Conservation (phyloP, 2,888 invertebrate species). For the Microplitis deprimator region DNA sequence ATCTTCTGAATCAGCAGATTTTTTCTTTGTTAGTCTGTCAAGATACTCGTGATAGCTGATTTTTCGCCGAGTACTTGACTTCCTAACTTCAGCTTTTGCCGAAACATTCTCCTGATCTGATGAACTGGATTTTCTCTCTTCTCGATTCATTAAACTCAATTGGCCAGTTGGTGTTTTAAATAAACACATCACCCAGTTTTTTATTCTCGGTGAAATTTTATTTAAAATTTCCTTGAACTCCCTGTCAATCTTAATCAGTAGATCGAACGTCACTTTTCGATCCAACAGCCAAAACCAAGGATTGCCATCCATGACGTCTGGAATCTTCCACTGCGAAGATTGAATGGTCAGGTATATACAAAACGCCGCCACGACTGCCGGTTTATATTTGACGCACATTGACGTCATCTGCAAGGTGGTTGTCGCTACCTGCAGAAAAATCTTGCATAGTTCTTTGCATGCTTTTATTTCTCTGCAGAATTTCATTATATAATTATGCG, state of each 20-base stretch:
- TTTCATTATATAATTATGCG: not conserved
- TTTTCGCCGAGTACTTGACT: not conserved
- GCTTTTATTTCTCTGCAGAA: not conserved
- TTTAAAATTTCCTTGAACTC: not conserved
- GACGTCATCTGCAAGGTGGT: not conserved
- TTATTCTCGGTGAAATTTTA: not conserved
- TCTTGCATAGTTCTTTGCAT: not conserved
- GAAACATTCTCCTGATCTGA: not conserved
- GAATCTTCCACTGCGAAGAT: not conserved
- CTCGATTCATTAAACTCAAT: no score
- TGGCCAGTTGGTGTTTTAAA: not conserved
- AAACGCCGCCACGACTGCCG: not conserved
- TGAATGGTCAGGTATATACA: not conserved
- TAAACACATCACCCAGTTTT: not conserved
- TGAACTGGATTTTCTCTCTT: not conserved
- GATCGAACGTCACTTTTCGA: not conserved
- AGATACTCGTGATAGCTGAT: not conserved
- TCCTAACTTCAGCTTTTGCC: not conserved
- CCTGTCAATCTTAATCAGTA: not conserved
- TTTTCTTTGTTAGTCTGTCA: not conserved
- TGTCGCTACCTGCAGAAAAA: not conserved
- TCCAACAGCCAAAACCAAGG: not conserved
- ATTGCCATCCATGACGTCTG: not conserved
- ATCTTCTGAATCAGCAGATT: not conserved
- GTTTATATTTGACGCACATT: not conserved